Evolutionary conservation across 2,113 vertebrate species (phyloP).

Genomic region (Bubo bubo): DNA sequence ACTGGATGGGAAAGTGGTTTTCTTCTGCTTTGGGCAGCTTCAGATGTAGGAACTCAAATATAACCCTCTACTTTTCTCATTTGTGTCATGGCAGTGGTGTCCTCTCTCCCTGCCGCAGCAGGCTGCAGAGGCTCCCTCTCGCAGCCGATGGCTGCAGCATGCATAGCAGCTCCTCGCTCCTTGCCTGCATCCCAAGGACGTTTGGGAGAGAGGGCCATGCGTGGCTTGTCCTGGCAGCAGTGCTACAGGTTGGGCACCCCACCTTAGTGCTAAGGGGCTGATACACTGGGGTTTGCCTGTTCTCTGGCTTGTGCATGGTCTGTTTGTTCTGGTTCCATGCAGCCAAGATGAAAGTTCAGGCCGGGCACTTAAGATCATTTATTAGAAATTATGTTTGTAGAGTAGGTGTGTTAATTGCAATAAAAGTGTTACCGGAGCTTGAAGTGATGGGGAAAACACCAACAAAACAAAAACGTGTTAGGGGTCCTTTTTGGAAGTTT

Average conservation of each 20-base stretch:
- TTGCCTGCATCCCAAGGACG: background rate
- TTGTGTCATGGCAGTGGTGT: accelerated
- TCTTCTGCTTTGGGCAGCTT: background rate
- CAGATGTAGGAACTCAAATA: background rate
- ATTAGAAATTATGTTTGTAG: background rate
- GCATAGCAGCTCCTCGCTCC: background rate
- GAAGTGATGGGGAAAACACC: background rate
- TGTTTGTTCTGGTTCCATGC: background rate
- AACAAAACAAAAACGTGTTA: background rate
- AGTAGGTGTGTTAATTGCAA: background rate
- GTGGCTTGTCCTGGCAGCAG: background rate
- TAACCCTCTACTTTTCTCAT: background rate
- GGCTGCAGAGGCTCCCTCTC: background rate
- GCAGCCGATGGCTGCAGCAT: background rate
- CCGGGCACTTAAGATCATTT: background rate
- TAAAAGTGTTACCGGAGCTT: background rate
- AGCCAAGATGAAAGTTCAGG: background rate
- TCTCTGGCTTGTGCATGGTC: background rate
- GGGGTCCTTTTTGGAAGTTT: background rate
- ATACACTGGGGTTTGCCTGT: background rate
- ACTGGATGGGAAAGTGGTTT: background rate
- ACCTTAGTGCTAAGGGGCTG: background rate
- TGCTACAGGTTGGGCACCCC: background rate
- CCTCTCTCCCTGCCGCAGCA: accelerated
- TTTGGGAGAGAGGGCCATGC: background rate